Evolutionary conservation across 53 echinoderm and acorn worm genomes (phyloP), one percentile per base, ranked within the genome.

Genomic region (Paracentrotus lividus): DNA sequence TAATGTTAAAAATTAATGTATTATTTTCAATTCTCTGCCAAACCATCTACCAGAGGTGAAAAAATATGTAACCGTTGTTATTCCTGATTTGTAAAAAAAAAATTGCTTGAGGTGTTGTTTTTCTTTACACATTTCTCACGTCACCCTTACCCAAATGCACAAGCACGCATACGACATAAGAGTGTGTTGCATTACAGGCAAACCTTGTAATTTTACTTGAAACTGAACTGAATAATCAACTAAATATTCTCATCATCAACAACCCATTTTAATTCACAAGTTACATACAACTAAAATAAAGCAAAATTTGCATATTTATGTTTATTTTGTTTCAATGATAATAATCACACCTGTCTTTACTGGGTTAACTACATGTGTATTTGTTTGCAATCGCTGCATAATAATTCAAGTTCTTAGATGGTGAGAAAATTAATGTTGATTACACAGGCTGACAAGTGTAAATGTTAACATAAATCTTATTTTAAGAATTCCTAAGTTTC

Each of bases 171-270:
- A n/a, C n/a, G n/a, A n/a, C n/a, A n/a, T n/a, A n/a, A n/a, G 8
- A 64, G 27, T 27, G 31, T 6, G 31, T n/a, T n/a, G 10, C 29
- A n/a, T 13, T 10, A 64, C n/a, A 64, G 31, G 64, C 64, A 64
- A 64, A 20, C 18, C 21, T 57, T 57, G 4, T 57, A 57, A 9
- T 15, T n/a, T 52, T 24, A 60, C 21, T 24, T 60, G 24, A 31
- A 72, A 72, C 21, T 36, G 72, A 36, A 72, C 72, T 36, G 36
- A 72, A 36, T 72, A 21, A 36, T 38, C 32, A 72, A 38, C 72
- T 38, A 16, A 72, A 72, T 14, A 38, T 72, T 72, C 72, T 38
- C 72, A 72, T 40, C 72, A 72, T 36, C 72, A 72, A n/a, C n/a
- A n/a, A 36, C 18, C 0, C 0, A 18, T 40, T 15, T 72, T 16